phyloP scores from a whole-genome alignment of 2,888 invertebrate genomes.

The Calliscelio sp. region DNA sequence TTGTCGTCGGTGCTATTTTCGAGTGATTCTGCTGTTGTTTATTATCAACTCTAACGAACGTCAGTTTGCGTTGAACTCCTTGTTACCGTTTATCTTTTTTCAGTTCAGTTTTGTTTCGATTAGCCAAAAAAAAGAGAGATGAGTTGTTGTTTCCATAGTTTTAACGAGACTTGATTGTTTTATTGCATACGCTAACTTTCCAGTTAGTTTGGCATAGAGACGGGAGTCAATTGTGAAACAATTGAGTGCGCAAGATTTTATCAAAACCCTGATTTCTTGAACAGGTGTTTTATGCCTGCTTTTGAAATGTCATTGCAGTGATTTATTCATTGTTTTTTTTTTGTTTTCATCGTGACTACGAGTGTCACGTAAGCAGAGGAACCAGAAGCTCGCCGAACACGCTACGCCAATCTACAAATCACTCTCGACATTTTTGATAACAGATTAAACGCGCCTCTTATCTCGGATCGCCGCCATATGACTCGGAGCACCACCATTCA shows the following conservation, averaged over 20 bases:
- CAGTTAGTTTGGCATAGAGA: not conserved
- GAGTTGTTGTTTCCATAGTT: constrained; percentile 25
- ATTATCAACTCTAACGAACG: constrained; percentile 5
- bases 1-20: constrained; percentile 51
- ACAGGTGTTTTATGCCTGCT: not conserved
- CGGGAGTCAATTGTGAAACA: constrained; percentile 47
- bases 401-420: not conserved
- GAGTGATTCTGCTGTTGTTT: constrained; percentile 42
- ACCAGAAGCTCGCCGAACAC: constrained; percentile 33
- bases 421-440: constrained; percentile 18
- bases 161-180: constrained; percentile 35
- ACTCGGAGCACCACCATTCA: not conserved
- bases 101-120: no score
- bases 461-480: constrained; percentile 6
- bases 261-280: not conserved
- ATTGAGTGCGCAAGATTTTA: constrained; percentile 38
- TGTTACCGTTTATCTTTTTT: constrained; percentile 22
- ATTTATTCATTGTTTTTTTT: no score
- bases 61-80: constrained; percentile 17
- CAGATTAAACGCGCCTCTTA: constrained; percentile 1
- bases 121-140: constrained; percentile 3
- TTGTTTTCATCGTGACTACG: constrained; percentile 30
- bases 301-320: constrained; percentile 27
- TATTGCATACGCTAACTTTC: not conserved
- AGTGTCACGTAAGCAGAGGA: constrained; percentile 10